A percentile compares a stretch with the other conserved stretches of the same genome.
These are phyloP conservation scores for Uria lomvia DNA, from an alignment of 2,113 vertebrate species.

Conservation along the genomic window DNA sequence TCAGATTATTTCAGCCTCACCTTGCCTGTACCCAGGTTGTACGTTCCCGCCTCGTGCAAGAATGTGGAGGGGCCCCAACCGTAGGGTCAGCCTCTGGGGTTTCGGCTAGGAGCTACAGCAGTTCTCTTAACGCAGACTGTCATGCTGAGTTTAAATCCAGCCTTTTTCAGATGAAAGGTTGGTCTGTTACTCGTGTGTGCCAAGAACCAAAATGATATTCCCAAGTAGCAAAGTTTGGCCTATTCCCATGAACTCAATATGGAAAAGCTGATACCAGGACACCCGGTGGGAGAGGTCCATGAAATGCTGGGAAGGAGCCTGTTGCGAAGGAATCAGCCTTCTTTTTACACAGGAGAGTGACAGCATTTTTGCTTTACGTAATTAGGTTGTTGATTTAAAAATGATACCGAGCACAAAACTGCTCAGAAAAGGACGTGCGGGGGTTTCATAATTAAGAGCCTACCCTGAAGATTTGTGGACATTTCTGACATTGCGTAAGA, in stretches of 20 bases:
- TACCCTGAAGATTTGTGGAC: background rate
- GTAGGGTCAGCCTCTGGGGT: background rate
- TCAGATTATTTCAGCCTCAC: background rate
- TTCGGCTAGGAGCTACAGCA: background rate
- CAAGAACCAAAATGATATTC: background rate
- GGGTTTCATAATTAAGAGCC: background rate
- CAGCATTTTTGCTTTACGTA: background rate
- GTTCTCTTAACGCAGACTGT: background rate
- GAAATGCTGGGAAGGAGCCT: background rate
- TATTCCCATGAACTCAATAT: background rate
- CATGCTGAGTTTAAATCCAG: background rate
- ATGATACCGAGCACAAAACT: background rate
- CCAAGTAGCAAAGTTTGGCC: background rate
- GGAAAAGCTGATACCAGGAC: background rate
- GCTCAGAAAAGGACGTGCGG: background rate
- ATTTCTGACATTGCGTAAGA: background rate
- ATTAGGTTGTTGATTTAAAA: background rate
- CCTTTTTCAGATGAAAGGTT: background rate
- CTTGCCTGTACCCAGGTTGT: background rate
- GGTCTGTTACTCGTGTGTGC: background rate
- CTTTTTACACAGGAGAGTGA: background rate
- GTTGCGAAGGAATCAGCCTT: fast-evolving
- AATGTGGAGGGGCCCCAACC: background rate
- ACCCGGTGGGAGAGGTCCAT: background rate
- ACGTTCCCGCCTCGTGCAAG: background rate